These are phyloP conservation scores for Zaprionus tsacasi DNA, from an alignment of 1,140 invertebrate species.

Conservation along the genomic window DNA sequence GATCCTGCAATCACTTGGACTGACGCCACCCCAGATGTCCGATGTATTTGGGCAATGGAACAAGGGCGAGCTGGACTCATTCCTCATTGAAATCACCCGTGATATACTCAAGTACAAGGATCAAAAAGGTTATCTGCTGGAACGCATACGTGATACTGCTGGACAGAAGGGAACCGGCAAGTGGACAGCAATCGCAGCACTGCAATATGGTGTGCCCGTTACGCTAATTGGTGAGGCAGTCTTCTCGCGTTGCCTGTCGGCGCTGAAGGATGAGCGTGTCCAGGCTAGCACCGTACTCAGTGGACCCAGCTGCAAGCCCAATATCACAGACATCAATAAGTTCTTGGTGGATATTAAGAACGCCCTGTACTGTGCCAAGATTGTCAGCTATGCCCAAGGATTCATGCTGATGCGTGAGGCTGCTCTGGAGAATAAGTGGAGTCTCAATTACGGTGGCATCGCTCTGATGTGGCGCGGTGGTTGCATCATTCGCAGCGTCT, in stretches of 20 bases:
- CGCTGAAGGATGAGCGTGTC: constrained; percentile 93
- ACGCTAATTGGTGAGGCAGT: constrained; percentile 99
- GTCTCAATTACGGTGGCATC: constrained; percentile 98
- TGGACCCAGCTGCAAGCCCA: constrained; percentile 87
- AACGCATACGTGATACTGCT: constrained; percentile 97
- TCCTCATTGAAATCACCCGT: constrained; percentile 98
- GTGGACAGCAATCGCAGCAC: constrained; percentile 98
- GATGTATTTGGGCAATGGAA: constrained; percentile 98
- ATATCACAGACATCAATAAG: constrained; percentile 89
- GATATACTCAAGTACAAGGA: constrained; percentile 98
- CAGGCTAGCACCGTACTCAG: constrained; percentile 91
- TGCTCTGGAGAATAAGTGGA: constrained; percentile 95
- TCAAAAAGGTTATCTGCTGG: constrained; percentile 92
- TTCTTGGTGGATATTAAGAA: constrained; percentile 92
- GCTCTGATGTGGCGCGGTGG: constrained; percentile 99
- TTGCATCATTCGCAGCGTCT: constrained; percentile 96
- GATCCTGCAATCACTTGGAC: constrained; percentile 92
- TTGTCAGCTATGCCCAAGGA: constrained; percentile 99
- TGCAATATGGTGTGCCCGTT: constrained; percentile 98
- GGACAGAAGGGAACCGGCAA: constrained; percentile 99
- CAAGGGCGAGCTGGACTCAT: constrained; percentile 97
- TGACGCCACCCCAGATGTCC: constrained; percentile 95
- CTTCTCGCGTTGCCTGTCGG: constrained; percentile 97
- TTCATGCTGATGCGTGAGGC: constrained; percentile 99
- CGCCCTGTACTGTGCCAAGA: constrained; percentile 98